Evolutionary conservation across 2,113 vertebrate species (phyloP).

Genomic region (Melanerpes formicivorus): DNA sequence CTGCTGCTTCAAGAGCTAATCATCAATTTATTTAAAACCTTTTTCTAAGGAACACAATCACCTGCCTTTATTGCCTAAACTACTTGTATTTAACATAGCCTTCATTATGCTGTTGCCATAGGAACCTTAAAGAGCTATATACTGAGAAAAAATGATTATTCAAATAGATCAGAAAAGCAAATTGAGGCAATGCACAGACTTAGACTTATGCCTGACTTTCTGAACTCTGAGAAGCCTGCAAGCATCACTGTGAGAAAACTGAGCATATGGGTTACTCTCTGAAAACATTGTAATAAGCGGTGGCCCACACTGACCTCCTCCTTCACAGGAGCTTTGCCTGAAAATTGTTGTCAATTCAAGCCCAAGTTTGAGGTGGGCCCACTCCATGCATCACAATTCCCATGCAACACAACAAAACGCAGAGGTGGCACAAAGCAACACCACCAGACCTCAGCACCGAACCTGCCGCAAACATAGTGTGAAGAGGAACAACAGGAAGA

Average conservation of each 20-base stretch:
- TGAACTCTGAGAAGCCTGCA: neutral
- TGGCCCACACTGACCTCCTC: neutral
- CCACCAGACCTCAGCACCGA: neutral
- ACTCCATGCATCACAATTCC: neutral
- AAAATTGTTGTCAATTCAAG: neutral
- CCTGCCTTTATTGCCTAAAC: neutral
- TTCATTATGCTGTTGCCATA: neutral
- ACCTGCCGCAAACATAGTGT: neutral
- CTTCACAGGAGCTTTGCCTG: neutral
- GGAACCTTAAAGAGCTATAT: neutral
- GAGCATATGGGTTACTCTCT: neutral
- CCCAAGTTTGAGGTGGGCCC: neutral
- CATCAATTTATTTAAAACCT: neutral
- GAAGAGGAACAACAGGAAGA: neutral
- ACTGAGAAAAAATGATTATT: neutral
- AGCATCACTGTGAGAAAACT: neutral
- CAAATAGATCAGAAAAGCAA: neutral
- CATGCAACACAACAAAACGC: neutral
- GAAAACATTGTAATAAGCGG: rapidly evolving
- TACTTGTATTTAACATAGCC: neutral
- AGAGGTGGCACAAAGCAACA: neutral
- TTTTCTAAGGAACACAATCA: neutral
- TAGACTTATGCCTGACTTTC: neutral
- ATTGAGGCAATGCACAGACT: neutral
- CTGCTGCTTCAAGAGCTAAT: neutral